Base-by-base conservation (phyloP, 1,140 invertebrate species). In the Drosophila rufa region DNA sequence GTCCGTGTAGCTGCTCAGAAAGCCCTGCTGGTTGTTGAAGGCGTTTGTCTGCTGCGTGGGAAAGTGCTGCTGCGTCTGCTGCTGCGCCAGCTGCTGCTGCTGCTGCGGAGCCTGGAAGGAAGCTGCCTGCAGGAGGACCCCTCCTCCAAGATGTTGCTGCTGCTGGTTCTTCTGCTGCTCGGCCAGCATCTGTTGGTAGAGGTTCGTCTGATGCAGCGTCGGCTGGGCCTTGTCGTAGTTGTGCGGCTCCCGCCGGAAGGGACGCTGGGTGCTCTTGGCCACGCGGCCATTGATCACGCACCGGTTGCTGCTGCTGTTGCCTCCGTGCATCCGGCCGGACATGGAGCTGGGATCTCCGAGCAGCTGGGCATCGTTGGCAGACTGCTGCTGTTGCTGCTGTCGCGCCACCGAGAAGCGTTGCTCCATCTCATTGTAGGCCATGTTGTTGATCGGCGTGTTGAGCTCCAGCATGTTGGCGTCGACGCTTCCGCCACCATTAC, bases 141-240 rank as follows among this genome's bases (percentile, higher is more conserved):
- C 84, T 1, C 56, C 80, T 19, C 33, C 62, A 2, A 84, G 22
- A 42, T 82, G 86, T 14, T 81, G 84, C 27, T 76, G 74, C 33
- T 90, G 84, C 40, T 91, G 76, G 45, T 90, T 85, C 71, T 81
- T 87, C 14, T 93, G 92, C 36, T 92, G 82, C 58, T 93, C 92
- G 19, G 92, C 91, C 42, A 93, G 51, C 87, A 93, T 92, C 64
- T 93, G 92, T 51, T 93, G 92, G 75, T 93, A 93, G 15, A 93
- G 70, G 17, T 64, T 89, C 1, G 92, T 93, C 79, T 93, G 92
- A 48, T 93, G 92, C 43, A 85, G 30, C n/a, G 92, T 93, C 15
- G 92, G 92, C 75, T 92, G 89, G 7, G 87, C 82, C 80, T 93
- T 93, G 77, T 93, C 92, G 64, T 93, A 93, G 64, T 93, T 93